A percentile compares a stretch with the other conserved stretches of the same genome.
Conservation (phyloP, 2,888 invertebrate species). For the Deroplatys truncata region DNA sequence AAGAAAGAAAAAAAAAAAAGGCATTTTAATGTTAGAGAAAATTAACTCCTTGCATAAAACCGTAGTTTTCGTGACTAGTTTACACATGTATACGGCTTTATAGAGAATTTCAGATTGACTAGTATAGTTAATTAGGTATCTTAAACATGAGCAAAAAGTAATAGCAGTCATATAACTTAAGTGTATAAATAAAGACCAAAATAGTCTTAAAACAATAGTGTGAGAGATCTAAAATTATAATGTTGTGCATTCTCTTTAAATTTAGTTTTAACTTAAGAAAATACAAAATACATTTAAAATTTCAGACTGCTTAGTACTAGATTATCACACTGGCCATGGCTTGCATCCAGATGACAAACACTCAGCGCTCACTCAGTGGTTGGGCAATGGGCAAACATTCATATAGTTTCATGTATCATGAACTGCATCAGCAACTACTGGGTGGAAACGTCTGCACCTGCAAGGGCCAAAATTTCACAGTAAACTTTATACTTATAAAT, state of each 20-base stretch:
- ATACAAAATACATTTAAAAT: background rate
- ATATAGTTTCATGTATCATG: constrained; percentile 20
- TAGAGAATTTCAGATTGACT: background rate
- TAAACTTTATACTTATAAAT: background rate
- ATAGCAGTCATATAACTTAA: background rate
- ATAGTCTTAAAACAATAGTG: background rate
- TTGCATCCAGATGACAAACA: background rate
- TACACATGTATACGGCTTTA: background rate
- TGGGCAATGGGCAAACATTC: background rate
- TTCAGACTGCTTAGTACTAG: background rate
- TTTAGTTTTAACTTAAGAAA: background rate
- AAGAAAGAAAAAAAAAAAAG: background rate
- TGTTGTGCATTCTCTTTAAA: background rate
- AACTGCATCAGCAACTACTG: constrained; percentile 30
- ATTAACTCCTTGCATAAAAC: background rate
- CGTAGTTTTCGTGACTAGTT: background rate
- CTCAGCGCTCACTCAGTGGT: background rate
- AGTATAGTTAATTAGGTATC: background rate
- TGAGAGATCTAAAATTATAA: background rate
- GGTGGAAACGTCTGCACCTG: constrained; percentile 38
- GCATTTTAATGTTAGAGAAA: background rate
- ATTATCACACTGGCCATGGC: background rate
- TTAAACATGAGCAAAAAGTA: background rate
- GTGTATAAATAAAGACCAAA: background rate
- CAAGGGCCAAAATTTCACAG: background rate